Evolutionary conservation across 2,888 invertebrate genomes (phyloP).

Genomic region (Resseliella maxima): DNA sequence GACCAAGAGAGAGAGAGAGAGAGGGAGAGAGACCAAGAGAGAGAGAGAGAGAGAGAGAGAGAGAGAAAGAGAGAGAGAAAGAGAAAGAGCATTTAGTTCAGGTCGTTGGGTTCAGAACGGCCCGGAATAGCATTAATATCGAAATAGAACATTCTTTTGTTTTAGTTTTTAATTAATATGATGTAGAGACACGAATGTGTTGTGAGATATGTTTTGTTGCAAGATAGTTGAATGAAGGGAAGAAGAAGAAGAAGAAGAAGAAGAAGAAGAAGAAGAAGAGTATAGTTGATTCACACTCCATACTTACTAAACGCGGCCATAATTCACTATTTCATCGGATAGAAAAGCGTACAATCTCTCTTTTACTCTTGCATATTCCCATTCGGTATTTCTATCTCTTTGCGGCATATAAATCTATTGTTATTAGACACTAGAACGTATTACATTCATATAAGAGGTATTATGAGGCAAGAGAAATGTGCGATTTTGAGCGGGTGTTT

Average conservation of each 20-base stretch:
- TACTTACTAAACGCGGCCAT: background rate
- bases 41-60: no score
- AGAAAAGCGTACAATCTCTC: background rate
- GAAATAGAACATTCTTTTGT: constrained; percentile 39
- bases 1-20: no score
- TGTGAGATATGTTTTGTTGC: background rate
- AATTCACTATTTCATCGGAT: constrained; percentile 42
- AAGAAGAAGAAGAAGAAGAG: background rate
- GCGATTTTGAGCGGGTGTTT: background rate
- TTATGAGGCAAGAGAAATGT: background rate
- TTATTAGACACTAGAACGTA: constrained; percentile 9
- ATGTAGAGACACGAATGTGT: constrained; percentile 27
- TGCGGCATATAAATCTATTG: constrained; percentile 51
- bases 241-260: background rate
- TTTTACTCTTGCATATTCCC: no score
- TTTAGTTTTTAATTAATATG: constrained; percentile 44
- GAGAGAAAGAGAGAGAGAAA: background rate
- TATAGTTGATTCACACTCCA: background rate
- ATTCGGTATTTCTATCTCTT: background rate
- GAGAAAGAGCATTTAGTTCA: background rate
- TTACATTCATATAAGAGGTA: background rate
- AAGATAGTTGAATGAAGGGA: no score
- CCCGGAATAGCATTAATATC: background rate
- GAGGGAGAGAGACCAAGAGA: no score
- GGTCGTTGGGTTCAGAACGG: background rate